Evolutionary conservation across 2,797 vertebrate genomes (phyloP), one percentile per base, ranked within the genome.

Genomic region (Menidia menidia): DNA sequence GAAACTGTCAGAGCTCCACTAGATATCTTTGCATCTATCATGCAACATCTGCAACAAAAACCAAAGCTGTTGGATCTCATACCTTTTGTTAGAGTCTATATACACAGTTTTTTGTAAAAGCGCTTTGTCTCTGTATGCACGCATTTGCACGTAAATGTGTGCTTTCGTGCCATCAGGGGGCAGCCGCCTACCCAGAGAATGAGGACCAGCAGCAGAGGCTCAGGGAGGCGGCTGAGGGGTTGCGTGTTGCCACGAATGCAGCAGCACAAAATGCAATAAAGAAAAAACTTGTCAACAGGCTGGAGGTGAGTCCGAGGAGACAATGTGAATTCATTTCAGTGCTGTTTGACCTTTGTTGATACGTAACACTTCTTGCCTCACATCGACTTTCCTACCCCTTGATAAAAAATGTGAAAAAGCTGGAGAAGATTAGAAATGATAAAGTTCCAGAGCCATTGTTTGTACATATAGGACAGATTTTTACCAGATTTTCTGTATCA

Each of bases 191-290:
- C 83, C 98, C 98, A 6, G 98, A 99, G 71, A 99, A 98, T 4
- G 97, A 99, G 85, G 97, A 98, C 89, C 98, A 99, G 72, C 98
- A 99, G 83, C 98, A 99, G 88, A 94, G 96, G 62, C 93, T 99
- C 60, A 91, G 98, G 64, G 98, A 99, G 84, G 98, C 98, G 0
- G 98, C 98, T 0, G 98, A 99, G 81, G 98, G 98, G 1, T 92
- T 99, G 43, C 93, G 98, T 0, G 98, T 99, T 15, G 98, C 98
- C 53, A 99, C 98, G 56, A 99, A 99, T 1, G 97, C 97, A 1
- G 98, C 98, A 0, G 98, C 98, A 60, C 98, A 99, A 87, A 99
- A 99, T 1, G 98, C 98, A 18, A 99, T 99, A 63, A 99, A 99
- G 94, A 99, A 99, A 87, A 99, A 99, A 85, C 96, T 99, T 1